Base-by-base conservation (phyloP, 2,113 vertebrate species). In the Xyliphius kryptos region DNA sequence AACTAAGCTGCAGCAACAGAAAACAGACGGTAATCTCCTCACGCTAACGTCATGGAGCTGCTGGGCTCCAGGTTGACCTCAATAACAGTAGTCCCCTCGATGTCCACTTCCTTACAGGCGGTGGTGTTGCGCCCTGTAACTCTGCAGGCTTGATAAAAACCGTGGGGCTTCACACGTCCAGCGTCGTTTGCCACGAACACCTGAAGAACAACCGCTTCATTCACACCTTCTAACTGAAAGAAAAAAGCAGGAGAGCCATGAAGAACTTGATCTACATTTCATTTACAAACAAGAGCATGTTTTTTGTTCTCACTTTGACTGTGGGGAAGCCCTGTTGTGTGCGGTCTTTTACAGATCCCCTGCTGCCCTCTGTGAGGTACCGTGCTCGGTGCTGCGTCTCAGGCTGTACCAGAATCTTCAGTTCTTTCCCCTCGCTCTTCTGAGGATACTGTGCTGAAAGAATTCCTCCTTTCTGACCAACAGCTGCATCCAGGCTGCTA, bases 111-210 rank as follows among this genome's bases (percentile, higher is more conserved):
- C 74, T 93, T 98, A 75, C 96, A 99, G 63, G 93, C 92, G 0
- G 95, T 99, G 26, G 96, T 99, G 85, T 99, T 99, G 66, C 95
- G 89, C 6, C 96, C 96, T 0, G 95, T 99, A 6, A 99, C 95
- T 65, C 90, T 86, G 75, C 96, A 99, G 37, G 96, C 95, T 85
- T 99, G 96, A 81, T 99, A 98, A 85, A 98, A 99, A 15, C 96
- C 96, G 0, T 99, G 96, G 0, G 96, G 95, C 75, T 97, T 98
- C 76, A 98, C 92, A 40, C 94, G 89, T 15, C 95, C 96, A 0
- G 94, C 91, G 73, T 99, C 96, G 12, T 94, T 98, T 1, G 95
- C 96, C 74, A 99, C 96, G 62, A 99, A 99, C n/a, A 99, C 91
- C 76, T 97, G 96, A 54, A 99, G 89, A 67, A 95, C 86, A 74